Conservation (phyloP, 2,888 invertebrate species). For the Corythucha ciliata region DNA sequence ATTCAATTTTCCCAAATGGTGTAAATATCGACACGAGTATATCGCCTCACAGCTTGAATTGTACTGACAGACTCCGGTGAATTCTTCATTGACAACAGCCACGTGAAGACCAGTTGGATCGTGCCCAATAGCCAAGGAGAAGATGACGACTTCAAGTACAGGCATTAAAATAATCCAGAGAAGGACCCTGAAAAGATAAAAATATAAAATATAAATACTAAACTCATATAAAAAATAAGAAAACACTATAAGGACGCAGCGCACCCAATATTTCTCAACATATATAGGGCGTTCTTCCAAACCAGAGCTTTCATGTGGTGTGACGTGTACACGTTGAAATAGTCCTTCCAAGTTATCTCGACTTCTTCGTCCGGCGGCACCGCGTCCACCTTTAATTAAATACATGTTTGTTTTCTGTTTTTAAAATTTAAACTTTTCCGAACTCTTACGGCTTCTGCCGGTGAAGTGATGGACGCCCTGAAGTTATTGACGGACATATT, state of each 20-base stretch:
- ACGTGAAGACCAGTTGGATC: conserved; percentile 67
- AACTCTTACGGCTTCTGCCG: no score
- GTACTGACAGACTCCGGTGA: conserved; percentile 42
- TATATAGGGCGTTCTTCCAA: conserved; percentile 82
- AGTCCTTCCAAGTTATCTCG: conserved; percentile 47
- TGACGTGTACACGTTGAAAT: conserved; percentile 55
- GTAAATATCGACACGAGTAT: conserved; percentile 68
- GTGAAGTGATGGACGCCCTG: not conserved
- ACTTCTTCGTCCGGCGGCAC: conserved; percentile 45
- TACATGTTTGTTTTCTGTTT: not conserved
- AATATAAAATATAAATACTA: conserved; percentile 2
- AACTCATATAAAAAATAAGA: not conserved
- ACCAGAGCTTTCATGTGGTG: conserved; percentile 71
- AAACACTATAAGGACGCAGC: no score
- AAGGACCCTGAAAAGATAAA: conserved; percentile 53
- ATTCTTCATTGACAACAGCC: conserved; percentile 73
- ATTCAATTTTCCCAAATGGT: conserved; percentile 57
- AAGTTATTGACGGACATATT: conserved; percentile 63
- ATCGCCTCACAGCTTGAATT: conserved; percentile 53
- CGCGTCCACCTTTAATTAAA: conserved; percentile 24
- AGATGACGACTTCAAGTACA: conserved; percentile 73
- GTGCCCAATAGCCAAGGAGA: conserved; percentile 82
- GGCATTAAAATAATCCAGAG: conserved; percentile 78
- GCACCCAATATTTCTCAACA: conserved; percentile 74
- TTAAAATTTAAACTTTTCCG: not conserved